Evolutionary conservation across 2,888 invertebrate genomes (phyloP).

Genomic region (Troides oblongomaculatus): DNA sequence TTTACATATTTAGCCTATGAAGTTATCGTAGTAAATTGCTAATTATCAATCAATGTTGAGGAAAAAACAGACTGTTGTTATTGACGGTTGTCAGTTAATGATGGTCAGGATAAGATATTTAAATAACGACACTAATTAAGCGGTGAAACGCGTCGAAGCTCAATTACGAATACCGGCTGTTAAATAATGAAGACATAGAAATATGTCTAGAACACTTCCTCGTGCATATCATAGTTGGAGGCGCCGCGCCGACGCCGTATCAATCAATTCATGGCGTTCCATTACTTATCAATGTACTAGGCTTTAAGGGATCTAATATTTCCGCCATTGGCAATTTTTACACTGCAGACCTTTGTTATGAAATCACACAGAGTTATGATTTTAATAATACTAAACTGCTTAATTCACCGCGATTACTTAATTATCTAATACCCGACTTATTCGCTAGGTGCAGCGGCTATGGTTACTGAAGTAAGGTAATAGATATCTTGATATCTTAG

Average conservation of each 20-base stretch:
- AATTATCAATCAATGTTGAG: too few species aligned
- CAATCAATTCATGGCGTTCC: slow-evolving; percentile 10
- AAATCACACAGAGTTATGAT: background rate
- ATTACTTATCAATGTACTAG: slow-evolving; percentile 14
- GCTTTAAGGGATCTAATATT: slow-evolving; percentile 5
- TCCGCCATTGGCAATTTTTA: slow-evolving; percentile 7
- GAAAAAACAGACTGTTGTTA: too few species aligned
- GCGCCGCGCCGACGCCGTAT: slow-evolving; percentile 13
- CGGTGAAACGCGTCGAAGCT: background rate
- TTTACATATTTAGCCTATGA: too few species aligned
- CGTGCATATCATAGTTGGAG: background rate
- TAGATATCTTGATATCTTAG: too few species aligned
- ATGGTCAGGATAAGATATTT: background rate
- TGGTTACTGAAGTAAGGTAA: too few species aligned
- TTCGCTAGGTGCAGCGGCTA: too few species aligned
- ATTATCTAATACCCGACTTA: too few species aligned
- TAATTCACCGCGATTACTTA: too few species aligned
- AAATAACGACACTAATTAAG: slow-evolving; percentile 4
- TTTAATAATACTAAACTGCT: too few species aligned
- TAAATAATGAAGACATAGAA: slow-evolving; percentile 10
- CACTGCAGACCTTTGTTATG: background rate
- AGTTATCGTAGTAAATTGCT: too few species aligned
- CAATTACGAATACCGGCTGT: slow-evolving; percentile 6
- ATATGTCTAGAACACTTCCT: slow-evolving; percentile 16
- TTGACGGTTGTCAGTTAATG: too few species aligned